Base-by-base conservation (phyloP, 1,140 invertebrate species). In the Caenorhabditis inopinata region DNA sequence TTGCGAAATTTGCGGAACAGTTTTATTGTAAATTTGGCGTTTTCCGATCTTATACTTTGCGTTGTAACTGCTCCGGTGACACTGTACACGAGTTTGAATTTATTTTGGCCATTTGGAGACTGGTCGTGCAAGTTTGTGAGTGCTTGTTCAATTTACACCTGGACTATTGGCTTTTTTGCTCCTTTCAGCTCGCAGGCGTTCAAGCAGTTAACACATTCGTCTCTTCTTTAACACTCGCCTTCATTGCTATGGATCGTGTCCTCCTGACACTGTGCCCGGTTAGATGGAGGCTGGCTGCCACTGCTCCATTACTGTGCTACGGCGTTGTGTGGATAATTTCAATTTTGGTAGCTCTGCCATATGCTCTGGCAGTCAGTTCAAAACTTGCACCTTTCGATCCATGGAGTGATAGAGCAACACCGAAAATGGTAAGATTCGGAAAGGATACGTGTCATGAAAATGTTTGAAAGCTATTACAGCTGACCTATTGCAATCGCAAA, bases 141-240 rank as follows among this genome's bases (percentile, higher is more conserved):
- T 62, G 45, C 62, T 45, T 80, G 29, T n/a, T 42, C 16, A 18
- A 51, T 78, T 77, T 85, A n/a, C n/a, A n/a, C n/a, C n/a, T n/a
- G n/a, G n/a, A n/a, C n/a, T n/a, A n/a, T n/a, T n/a, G n/a, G n/a
- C n/a, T n/a, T n/a, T n/a, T n/a, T n/a, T n/a, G n/a, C n/a, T n/a
- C n/a, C n/a, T 49, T 86, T 45, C 62, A 88, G 87, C 75, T 87
- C 42, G 84, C 87, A 0, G 87, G 84, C 1, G 78, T 86, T 27
- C 87, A 88, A 80, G 87, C 87, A n/a, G 86, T 88, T 3, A 88
- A 88, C 75, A 84, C 87, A 75, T 86, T 88, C 49, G 87, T 88
- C 29, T 88, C 87, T 25, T 88, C 86, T 32, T 78, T 88, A n/a
- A 88, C 87, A 5, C 74, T 87, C 5, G 86, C 85, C 11, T 47